Base-by-base conservation (phyloP, 2,797 vertebrate species). In the Platalea minor region DNA sequence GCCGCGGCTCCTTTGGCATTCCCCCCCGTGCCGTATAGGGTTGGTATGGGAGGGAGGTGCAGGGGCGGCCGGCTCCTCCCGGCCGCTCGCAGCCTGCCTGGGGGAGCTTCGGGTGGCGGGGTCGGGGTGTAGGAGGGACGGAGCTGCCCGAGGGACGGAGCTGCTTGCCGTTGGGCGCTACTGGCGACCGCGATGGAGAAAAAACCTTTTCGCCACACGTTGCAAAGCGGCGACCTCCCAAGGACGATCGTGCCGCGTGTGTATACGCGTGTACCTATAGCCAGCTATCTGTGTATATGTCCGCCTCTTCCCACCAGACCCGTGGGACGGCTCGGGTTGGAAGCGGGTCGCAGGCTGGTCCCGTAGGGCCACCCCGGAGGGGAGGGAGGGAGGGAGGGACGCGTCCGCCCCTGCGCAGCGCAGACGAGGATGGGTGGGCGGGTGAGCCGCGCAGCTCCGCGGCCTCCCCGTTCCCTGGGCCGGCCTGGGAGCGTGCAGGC, bases 231-330 rank as follows among this genome's bases (percentile, higher is more conserved):
- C 87, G 93, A 89, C 93, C 94, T 96, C 60, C 78, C 93, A 92
- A 92, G 95, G 96, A 69, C 94, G 75, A 28, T 26, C 26, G 21
- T 61, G 84, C 59, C 6, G 45, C 50, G 56, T 21, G 20, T 33
- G 18, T 72, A 7, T 59, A 15, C 8, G 54, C 31, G 18, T 35
- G 33, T 35, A 17, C 37, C 15, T 2, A 0, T 29, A 5, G 7
- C 39, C 10, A 0, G 24, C 7, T 10, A 0, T 20, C 6, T 0
- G 31, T 29, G 46, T 31, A 0, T 33, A 2, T 8, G 77, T 9
- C 35, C 19, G 9, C 21, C 72, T 26, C 17, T 43, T 41, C 45
- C 43, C 59, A 2, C 10, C 45, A 3, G n/a, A 9, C 6, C 24
- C 12, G 26, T 4, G 85, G 57, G 5, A 4, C 5, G 6, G 50